These are phyloP conservation scores for Cololabis saira DNA, from an alignment of 2,113 vertebrate genomes.

Conservation along the genomic window DNA sequence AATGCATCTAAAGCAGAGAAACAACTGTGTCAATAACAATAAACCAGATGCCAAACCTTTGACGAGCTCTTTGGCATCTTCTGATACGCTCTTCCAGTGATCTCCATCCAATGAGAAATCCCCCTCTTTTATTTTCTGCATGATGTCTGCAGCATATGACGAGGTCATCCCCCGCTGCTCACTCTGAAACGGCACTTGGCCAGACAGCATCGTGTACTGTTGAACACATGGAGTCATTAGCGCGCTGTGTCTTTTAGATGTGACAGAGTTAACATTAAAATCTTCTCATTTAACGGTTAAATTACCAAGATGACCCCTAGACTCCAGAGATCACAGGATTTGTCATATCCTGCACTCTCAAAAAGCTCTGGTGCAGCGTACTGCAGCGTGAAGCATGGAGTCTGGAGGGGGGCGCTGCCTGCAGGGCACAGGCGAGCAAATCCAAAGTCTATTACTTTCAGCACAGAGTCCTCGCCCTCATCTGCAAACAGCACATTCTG, in stretches of 20 bases:
- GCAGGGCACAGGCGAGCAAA: slow-evolving; percentile 90
- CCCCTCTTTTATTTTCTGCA: slow-evolving; percentile 92
- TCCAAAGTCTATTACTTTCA: slow-evolving; percentile 93
- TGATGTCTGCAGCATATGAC: slow-evolving; percentile 89
- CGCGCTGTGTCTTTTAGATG: neutral
- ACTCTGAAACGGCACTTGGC: slow-evolving; percentile 92
- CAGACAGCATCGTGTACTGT: slow-evolving; percentile 94
- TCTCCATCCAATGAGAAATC: slow-evolving; percentile 91
- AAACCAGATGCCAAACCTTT: slow-evolving; percentile 79
- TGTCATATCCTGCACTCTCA: slow-evolving; percentile 88
- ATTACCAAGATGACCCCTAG: slow-evolving; percentile 92
- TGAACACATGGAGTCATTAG: slow-evolving; percentile 33
- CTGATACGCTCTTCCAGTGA: slow-evolving; percentile 89
- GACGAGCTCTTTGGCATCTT: slow-evolving; percentile 92
- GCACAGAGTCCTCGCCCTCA: slow-evolving; percentile 83
- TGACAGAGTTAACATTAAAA: no score
- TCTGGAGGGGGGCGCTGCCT: slow-evolving; percentile 89
- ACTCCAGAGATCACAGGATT: slow-evolving; percentile 94
- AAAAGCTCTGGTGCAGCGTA: slow-evolving; percentile 92
- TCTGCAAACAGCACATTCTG: slow-evolving; percentile 92
- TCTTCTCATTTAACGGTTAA: neutral
- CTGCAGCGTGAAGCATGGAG: slow-evolving; percentile 93
- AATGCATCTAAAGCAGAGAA: neutral
- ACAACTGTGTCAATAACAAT: neutral
- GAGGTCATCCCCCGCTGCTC: slow-evolving; percentile 85